These are phyloP conservation scores for Dorcus parallelipipedus DNA, from an alignment of 2,888 invertebrate genomes.

Conservation along the genomic window DNA sequence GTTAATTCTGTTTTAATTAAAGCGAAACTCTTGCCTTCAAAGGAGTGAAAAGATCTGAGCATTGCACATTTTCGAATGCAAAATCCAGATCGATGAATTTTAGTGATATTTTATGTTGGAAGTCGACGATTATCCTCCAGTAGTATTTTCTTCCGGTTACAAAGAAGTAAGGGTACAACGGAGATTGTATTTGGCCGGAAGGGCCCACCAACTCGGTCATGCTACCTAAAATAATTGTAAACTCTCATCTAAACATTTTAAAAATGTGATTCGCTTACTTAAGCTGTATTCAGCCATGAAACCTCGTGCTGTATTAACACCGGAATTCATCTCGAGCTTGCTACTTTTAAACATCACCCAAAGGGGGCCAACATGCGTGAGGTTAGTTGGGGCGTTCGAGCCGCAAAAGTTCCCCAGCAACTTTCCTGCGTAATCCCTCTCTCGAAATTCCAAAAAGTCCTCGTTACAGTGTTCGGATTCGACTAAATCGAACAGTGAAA, in stretches of 20 bases:
- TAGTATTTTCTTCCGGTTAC: constrained; percentile 49
- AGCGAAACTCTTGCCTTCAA: too few relatives aligned
- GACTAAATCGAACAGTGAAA: constrained; percentile 68
- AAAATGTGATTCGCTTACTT: constrained; percentile 47
- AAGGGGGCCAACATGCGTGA: constrained; percentile 57
- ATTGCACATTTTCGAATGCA: too few relatives aligned
- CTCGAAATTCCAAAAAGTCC: constrained; percentile 84
- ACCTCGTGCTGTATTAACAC: constrained; percentile 60
- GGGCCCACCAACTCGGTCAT: constrained; percentile 67
- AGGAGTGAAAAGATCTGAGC: too few relatives aligned
- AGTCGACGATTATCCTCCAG: constrained; percentile 70
- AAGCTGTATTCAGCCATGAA: constrained; percentile 73
- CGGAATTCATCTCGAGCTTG: constrained; percentile 30
- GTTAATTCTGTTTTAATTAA: too few relatives aligned
- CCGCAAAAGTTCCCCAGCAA: constrained; percentile 76
- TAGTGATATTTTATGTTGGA: constrained; percentile 52
- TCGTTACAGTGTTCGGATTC: constrained; percentile 71
- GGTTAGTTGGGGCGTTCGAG: constrained; percentile 56
- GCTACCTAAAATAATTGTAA: constrained; percentile 49
- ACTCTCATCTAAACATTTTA: constrained; percentile 5
- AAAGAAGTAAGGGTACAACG: constrained; percentile 65
- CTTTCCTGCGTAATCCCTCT: constrained; percentile 59
- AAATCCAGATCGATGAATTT: constrained; percentile 52
- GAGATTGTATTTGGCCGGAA: constrained; percentile 71
- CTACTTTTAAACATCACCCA: constrained; percentile 78